These are phyloP conservation scores for Parelbella ahira DNA, from an alignment of 2,888 invertebrate genomes.

Conservation along the genomic window DNA sequence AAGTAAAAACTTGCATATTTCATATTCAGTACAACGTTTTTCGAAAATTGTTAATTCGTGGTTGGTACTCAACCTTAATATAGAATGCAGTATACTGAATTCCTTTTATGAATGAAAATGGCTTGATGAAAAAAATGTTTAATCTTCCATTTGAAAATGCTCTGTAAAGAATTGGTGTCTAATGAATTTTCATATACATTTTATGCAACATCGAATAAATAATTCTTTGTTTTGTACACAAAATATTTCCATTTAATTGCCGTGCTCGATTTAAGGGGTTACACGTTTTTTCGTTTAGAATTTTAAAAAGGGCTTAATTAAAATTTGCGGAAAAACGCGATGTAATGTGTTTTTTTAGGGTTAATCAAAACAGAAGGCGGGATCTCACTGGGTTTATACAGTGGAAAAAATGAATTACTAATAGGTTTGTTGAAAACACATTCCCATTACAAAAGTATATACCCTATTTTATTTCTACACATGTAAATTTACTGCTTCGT, in stretches of 20 bases:
- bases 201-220: background rate
- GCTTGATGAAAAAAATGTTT: too few relatives aligned
- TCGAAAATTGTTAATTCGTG: too few relatives aligned
- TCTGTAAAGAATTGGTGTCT: too few relatives aligned
- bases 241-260: conserved; percentile 19
- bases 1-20: too few relatives aligned
- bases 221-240: conserved; percentile 9
- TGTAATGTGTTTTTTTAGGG: conserved; percentile 49
- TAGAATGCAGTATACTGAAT: too few relatives aligned
- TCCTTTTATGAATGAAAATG: too few relatives aligned
- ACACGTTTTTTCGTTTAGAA: conserved; percentile 18
- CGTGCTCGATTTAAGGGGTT: conserved; percentile 17
- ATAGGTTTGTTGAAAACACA: conserved; percentile 36
- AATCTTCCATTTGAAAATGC: too few relatives aligned
- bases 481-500: too few relatives aligned
- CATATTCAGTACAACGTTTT: too few relatives aligned
- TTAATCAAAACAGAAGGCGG: conserved; percentile 39
- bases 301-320: conserved; percentile 26
- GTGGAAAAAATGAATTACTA: conserved; percentile 17
- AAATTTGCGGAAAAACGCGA: conserved; percentile 30
- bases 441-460: conserved; percentile 21
- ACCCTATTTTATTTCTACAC: too few relatives aligned
- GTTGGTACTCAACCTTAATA: too few relatives aligned
- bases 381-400: conserved; percentile 34
- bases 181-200: conserved; percentile 3